phyloP scores from a whole-genome alignment of 1,140 invertebrate genomes.

The Trichonephila clavata region DNA sequence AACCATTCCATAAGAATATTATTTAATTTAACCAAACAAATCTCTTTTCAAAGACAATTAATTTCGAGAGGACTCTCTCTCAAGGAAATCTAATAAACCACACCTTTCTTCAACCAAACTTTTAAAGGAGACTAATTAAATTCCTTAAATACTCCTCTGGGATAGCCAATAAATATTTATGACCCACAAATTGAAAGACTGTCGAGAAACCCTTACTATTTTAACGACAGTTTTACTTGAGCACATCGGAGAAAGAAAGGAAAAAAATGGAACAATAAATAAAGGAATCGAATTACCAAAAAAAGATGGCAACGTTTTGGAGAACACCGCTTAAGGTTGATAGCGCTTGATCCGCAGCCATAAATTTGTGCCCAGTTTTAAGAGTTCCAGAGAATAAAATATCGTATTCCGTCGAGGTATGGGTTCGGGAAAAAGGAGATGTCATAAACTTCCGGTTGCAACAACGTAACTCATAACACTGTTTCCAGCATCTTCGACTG shows the following conservation, averaged over 20 bases:
- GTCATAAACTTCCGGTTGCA: constrained; percentile 48
- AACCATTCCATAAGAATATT: neutral
- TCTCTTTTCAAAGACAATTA: constrained; percentile 7
- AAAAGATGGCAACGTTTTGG: constrained; percentile 16
- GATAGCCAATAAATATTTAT: constrained; percentile 47
- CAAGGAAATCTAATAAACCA: neutral
- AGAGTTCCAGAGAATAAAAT: constrained; percentile 47
- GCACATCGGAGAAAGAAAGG: neutral
- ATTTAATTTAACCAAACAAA: neutral
- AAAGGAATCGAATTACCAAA: constrained; percentile 6
- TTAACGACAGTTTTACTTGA: neutral
- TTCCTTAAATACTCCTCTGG: constrained; percentile 42
- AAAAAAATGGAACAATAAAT: constrained; percentile 36
- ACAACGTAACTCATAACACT: constrained; percentile 51
- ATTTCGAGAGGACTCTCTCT: neutral
- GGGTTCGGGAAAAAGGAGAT: neutral
- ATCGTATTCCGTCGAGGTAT: constrained; percentile 14
- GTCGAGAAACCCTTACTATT: constrained; percentile 28
- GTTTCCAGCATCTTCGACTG: constrained; percentile 36
- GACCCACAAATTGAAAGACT: constrained; percentile 43
- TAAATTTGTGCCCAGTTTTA: constrained; percentile 54
- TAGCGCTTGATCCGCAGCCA: neutral
- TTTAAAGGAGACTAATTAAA: constrained; percentile 51
- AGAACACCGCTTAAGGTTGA: constrained; percentile 30
- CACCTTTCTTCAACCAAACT: neutral